Evolutionary conservation across 2,797 vertebrate species (phyloP), one percentile per base, ranked within the genome.

Genomic region (Muscicapa striata): DNA sequence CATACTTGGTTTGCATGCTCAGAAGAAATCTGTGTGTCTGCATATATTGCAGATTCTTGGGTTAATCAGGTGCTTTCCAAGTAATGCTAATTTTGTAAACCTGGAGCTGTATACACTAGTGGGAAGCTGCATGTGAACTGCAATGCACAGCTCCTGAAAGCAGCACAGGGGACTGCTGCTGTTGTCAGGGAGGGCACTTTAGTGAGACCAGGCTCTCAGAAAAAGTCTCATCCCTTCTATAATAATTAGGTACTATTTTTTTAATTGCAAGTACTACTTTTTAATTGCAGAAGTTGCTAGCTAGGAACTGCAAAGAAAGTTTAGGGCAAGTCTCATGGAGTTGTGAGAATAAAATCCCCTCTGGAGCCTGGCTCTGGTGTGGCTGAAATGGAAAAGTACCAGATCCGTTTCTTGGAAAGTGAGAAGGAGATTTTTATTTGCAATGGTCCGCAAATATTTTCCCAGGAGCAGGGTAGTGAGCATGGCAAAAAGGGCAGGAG

Each of bases 341-440:
- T 38, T 80, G 40, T 11, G 5, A 89, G 91, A 89, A 57, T 79
- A 84, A 95, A 95, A 89, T 78, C 87, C 83, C 46, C 67, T 75
- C 89, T 27, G 34, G 96, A 94, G 94, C 93, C 62, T 94, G 87
- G 74, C 87, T 5, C 1, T 81, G 43, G 77, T 40, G 59, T 85
- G 77, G 86, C 83, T 78, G 92, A 96, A 96, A 96, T 97, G 97
- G 97, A 98, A 98, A 97, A 97, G 72, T 97, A 97, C 97, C 91
- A 93, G 96, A 86, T 91, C 92, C 20, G 6, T 95, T 98, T 97
- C 97, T 97, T 97, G 96, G 95, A 95, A 95, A 94, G 88, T 89
- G 88, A 96, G 91, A 96, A 97, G 94, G 96, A 97, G 95, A 94
- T 96, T 97, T 96, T 96, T 97, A 96, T 97, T 97, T 98, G 97